phyloP scores from a whole-genome alignment of 2,113 vertebrate genomes.

The Apteryx owenii region DNA sequence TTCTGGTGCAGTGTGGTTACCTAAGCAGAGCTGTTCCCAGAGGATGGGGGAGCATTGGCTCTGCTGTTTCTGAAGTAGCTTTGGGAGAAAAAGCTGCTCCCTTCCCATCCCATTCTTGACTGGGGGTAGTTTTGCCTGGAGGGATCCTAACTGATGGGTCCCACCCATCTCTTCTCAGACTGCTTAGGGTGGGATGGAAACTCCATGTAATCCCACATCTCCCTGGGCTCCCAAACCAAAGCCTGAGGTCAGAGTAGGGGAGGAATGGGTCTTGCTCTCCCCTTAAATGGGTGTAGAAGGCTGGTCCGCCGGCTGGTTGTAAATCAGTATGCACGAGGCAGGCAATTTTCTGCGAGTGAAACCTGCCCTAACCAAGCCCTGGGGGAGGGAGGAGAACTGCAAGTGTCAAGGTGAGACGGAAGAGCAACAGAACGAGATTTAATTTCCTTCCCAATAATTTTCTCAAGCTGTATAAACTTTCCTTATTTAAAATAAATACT shows the following conservation, averaged over 20 bases:
- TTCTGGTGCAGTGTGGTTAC: accelerated
- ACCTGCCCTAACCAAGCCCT: constrained; percentile 19
- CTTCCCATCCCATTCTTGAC: neutral
- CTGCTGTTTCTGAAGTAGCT: neutral
- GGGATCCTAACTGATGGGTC: accelerated
- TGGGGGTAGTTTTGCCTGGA: neutral
- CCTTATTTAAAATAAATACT: constrained; percentile 73
- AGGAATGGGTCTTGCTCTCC: neutral
- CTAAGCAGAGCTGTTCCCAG: neutral
- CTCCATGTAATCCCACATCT: accelerated
- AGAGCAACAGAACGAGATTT: constrained; percentile 60
- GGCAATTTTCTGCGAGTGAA: constrained; percentile 37
- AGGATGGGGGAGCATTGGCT: neutral
- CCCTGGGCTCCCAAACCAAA: neutral
- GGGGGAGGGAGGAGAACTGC: constrained; percentile 27
- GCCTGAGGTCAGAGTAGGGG: neutral
- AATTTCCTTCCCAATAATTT: constrained; percentile 78
- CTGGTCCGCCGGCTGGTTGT: neutral
- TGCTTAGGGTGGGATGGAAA: neutral
- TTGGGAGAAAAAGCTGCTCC: neutral
- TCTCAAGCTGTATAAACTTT: constrained; percentile 79
- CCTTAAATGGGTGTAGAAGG: neutral
- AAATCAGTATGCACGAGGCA: neutral
- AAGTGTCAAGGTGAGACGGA: constrained; percentile 62
- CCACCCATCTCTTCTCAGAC: neutral